phyloP scores from a whole-genome alignment of 2,888 invertebrate genomes.

The Lingula anatina region DNA sequence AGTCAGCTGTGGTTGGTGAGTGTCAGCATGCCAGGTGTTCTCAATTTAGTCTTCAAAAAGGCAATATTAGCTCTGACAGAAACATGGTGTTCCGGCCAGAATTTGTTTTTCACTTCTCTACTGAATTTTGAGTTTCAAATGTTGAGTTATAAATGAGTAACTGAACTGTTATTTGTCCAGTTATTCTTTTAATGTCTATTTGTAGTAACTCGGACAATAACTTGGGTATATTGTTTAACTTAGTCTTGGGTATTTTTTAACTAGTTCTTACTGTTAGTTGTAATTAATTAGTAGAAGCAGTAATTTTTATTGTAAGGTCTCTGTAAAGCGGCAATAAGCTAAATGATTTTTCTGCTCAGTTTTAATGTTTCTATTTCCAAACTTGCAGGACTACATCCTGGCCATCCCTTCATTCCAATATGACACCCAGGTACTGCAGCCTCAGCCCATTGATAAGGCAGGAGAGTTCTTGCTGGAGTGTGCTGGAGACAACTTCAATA shows the following conservation, averaged over 20 bases:
- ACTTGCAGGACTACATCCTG: slow-evolving; percentile 72
- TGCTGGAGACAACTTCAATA: slow-evolving; percentile 78
- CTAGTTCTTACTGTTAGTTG: too few relatives aligned
- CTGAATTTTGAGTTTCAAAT: too few relatives aligned
- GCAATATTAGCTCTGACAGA: background rate
- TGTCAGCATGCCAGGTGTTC: background rate
- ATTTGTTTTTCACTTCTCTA: background rate
- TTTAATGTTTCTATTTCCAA: background rate
- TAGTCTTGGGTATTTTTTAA: too few relatives aligned
- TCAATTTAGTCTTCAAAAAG: background rate
- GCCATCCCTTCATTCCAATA: slow-evolving; percentile 74
- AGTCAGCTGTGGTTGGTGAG: slow-evolving; percentile 50
- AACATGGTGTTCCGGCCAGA: background rate
- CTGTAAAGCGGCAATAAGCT: too few relatives aligned
- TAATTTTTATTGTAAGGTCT: too few relatives aligned
- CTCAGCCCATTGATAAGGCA: slow-evolving; percentile 79
- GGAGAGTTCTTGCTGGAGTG: slow-evolving; percentile 84
- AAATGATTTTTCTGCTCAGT: too few relatives aligned
- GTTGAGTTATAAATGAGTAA: too few relatives aligned
- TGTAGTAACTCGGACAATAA: too few relatives aligned
- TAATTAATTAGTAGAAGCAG: too few relatives aligned
- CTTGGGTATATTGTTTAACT: too few relatives aligned
- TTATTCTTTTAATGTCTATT: too few relatives aligned
- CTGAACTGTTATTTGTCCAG: too few relatives aligned
- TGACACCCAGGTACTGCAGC: slow-evolving; percentile 65